phyloP scores from a whole-genome alignment of 2,888 invertebrate species.

The Brassicogethes aeneus region DNA sequence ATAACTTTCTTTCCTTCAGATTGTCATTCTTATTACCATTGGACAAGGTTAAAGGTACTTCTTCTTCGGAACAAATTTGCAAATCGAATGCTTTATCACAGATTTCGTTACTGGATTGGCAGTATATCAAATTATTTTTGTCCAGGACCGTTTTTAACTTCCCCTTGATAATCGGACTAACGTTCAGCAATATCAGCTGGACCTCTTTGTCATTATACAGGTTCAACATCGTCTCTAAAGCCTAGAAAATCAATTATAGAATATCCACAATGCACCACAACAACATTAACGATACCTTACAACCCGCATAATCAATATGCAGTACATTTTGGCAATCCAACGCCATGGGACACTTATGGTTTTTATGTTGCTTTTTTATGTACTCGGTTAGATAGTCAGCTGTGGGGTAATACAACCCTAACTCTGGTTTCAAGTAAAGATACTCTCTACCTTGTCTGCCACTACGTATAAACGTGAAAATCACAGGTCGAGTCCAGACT shows the following conservation, averaged over 20 bases:
- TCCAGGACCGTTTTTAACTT: conserved; percentile 23
- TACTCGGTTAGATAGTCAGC: conserved; percentile 54
- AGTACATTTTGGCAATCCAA: conserved; percentile 58
- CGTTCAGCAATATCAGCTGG: conserved; percentile 44
- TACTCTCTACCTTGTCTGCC: no score
- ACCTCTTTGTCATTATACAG: conserved; percentile 46
- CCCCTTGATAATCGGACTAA: conserved; percentile 30
- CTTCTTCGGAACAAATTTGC: conserved; percentile 3
- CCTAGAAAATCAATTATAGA: conserved; percentile 40
- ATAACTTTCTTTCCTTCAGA: conserved; percentile 10
- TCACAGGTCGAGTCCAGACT: conserved; percentile 54
- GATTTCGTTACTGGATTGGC: conserved; percentile 13
- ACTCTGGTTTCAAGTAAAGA: conserved; percentile 51
- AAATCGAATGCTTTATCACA: conserved; percentile 9
- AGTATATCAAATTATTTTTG: conserved; percentile 13
- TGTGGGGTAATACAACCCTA: conserved; percentile 63
- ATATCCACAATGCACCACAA: no score
- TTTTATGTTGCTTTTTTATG: conserved; percentile 42
- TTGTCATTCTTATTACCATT: not conserved
- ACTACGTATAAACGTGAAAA: no score
- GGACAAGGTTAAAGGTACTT: not conserved
- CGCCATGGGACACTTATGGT: conserved; percentile 44
- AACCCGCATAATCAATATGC: conserved; percentile 59
- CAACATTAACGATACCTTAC: conserved; percentile 51
- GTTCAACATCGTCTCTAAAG: conserved; percentile 48